Conservation (phyloP, 37 sponge, comb jelly and placozoan species). For the Agelas oroides region DNA sequence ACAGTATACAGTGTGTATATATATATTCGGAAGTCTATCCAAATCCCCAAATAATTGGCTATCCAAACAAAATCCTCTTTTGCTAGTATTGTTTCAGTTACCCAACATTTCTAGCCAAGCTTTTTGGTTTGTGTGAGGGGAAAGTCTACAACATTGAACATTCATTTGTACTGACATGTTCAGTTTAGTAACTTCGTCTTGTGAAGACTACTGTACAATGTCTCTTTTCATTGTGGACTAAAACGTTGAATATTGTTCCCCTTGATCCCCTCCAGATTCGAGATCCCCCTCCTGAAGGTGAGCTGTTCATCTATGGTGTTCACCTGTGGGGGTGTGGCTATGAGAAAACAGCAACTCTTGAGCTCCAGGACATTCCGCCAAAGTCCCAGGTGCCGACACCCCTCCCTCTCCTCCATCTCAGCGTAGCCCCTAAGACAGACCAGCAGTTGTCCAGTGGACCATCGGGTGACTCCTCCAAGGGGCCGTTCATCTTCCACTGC, state of each 20-base stretch:
- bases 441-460: neutral
- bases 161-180: too few species aligned
- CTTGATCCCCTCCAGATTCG: constrained; percentile 60
- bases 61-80: too few species aligned
- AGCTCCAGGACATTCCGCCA: constrained; percentile 74
- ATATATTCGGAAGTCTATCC: too few species aligned
- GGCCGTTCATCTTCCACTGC: constrained; percentile 39
- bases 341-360: constrained; percentile 71
- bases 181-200: too few species aligned
- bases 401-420: constrained; percentile 77
- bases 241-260: neutral
- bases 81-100: too few species aligned
- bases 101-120: too few species aligned
- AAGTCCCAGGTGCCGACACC: constrained; percentile 46
- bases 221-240: too few species aligned
- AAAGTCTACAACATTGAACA: too few species aligned
- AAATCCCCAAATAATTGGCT: too few species aligned
- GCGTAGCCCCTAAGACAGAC: constrained; percentile 3
- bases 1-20: too few species aligned
- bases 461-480: constrained; percentile 15
- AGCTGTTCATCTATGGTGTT: constrained; percentile 75
- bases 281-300: constrained; percentile 88
- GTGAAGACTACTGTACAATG: too few species aligned
- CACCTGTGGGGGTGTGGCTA: constrained; percentile 83
- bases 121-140: too few species aligned